Evolutionary conservation across 2,113 vertebrate genomes (phyloP), one percentile per base, ranked within the genome.

Genomic region (Cololabis saira): DNA sequence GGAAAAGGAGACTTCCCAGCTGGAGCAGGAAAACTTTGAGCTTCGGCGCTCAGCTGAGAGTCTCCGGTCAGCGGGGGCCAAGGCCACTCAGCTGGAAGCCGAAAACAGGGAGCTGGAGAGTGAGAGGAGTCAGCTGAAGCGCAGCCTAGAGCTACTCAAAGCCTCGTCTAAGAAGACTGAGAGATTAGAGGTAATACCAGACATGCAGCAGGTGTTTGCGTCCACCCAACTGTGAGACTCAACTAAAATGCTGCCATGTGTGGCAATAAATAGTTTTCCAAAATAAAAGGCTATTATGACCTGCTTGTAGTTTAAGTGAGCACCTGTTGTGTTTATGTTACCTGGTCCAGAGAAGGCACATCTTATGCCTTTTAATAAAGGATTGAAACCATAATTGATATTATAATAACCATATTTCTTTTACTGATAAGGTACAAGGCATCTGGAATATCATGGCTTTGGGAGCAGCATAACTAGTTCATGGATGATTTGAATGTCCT

Each of bases 21-120:
- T 99, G 2, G 97, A 99, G 43, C 93, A 96, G 14, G 97, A 99
- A 82, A 99, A 99, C 80, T 90, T 99, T 65, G 94, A 96, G 63
- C 80, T 99, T 0, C 89, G 97, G 30, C 95, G 97, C 60, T 93
- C 92, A 9, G 91, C 96, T 0, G 97, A 99, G 75, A 94, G 88
- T 64, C 92, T 95, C 61, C 95, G 96, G 50, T 94, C 93, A 0
- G 90, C 92, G 0, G 94, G 93, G n/a, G 93, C 95, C 49, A 97
- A 95, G 83, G 93, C 95, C 11, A 93, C 94, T 16, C 98, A 98
- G 70, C 90, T 99, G 27, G 95, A 99, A 3, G 78, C 95, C 0
- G 98, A 99, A 84, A 98, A 98, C 85, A 92, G 94, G 74, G 98
- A 99, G 76, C 91, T 99, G 52, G 97, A 99, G 89, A 95, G 88